Base-by-base conservation (phyloP, 2,888 invertebrate species). In the Tachina fera region DNA sequence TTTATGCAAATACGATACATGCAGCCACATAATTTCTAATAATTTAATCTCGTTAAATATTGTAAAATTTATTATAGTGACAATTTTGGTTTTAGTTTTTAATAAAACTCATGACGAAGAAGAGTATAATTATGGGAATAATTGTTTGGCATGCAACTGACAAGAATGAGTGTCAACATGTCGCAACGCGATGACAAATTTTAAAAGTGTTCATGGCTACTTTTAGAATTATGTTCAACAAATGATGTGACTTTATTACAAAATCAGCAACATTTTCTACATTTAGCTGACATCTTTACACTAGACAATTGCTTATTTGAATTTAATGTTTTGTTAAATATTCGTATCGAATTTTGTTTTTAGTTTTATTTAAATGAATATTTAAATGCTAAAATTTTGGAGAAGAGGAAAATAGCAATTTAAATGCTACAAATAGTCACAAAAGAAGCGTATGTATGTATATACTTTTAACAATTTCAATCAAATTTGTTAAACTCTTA, bases 401-500 rank as follows among this genome's bases (percentile, higher is more conserved):
- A 16, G 47, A 47, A 43, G 31, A 67, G 39, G 1, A 63, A 31
- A 61, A 47, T 13, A 31, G 31, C 61, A 68, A 56, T 14, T 9
- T 16, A 68, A 67, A 71, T 67, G 22, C 56, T 68, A 61, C 47
- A 63, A 71, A 71, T 70, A 41, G 65, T 47, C 56, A 63, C 47
- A 71, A 19, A 70, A 47, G 14, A 75, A 71, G 76, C 53, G 31
- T 71, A 68, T 75, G 22, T 47, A 83, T 80, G 19, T 41, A 83
- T 77, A 83, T 71, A 76, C 75, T 75, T 31, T 83, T 60, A 76
- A 76, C 79, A 89, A 90, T 91, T 91, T 87, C 87, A 91, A 91
- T 91, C 90, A 90, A 90, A 89, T 90, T 89, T 90, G 79, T 88
- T 88, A 78, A 89, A 89, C 88, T 89, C 89, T 90, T 86, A 84